Evolutionary conservation across 2,113 vertebrate species (phyloP), one percentile per base, ranked within the genome.

Genomic region (Hucho hucho): DNA sequence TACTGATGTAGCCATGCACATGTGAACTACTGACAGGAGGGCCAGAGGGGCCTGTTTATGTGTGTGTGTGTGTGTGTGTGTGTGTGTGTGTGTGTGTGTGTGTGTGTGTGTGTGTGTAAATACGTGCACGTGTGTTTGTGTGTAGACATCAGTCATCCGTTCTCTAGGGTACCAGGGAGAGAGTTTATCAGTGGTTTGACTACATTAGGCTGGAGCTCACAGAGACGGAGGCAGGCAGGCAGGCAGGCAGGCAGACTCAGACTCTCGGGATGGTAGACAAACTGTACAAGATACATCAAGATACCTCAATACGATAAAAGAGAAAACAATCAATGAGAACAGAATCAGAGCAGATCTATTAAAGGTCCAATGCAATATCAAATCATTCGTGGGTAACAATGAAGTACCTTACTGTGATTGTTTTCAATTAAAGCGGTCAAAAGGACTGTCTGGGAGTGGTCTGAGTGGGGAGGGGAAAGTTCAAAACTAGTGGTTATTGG

Each of bases 181-280:
- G 73, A 76, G 71, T 84, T 85, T 83, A 83, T 86, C 70, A 72
- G 80, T 81, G 66, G 71, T 85, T 83, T 85, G 75, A 74, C 71
- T 77, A 78, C 70, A 82, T 87, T 78, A 87, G 53, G 53, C 53
- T 65, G 72, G 13, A 14, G 37, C 37, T 56, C 53, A 6, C 53
- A 56, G 18, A 20, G 18, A 20, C 14, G 18, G 53, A 56, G 53
- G 14, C 16, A 74, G 58, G 5, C 14, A 20, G 53, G 14, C 18
- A 74, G 64, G 53, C 22, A 75, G 9, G 49, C 46, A 28, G 32
- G 32, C 32, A 32, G 32, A 32, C 32, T 6, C 29, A 32, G 61
- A 24, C 4, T n/a, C 14, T 28, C 25, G n/a, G 64, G 1, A 63
- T 78, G 72, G 80, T 69, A 80, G 70, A 7, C 7, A 7, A 73